Percentiles rank a stretch among this genome's conserved stretches.
These are phyloP conservation scores for Drosophila kepulauana DNA, from an alignment of 1,140 invertebrate species.

Conservation along the genomic window DNA sequence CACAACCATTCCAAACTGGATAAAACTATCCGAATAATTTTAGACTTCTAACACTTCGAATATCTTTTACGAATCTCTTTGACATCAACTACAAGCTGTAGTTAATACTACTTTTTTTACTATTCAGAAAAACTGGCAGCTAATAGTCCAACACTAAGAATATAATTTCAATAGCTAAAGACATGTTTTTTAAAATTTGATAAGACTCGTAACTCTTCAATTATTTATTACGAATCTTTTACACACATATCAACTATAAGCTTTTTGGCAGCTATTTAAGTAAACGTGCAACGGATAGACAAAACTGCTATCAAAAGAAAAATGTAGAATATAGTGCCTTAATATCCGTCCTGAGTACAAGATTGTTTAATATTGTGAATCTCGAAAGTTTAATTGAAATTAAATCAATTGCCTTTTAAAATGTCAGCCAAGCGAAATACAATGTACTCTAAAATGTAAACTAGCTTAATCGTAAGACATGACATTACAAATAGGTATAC, in stretches of 20 bases:
- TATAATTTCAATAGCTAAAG: too few relatives aligned
- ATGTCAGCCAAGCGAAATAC: conserved; percentile 18
- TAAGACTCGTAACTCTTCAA: too few relatives aligned
- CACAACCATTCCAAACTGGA: conserved; percentile 22
- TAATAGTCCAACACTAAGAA: neutral
- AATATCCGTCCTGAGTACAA: conserved; percentile 23
- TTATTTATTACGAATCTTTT: too few relatives aligned
- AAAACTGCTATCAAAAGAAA: neutral
- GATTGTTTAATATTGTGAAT: conserved; percentile 12
- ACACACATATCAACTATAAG: too few relatives aligned
- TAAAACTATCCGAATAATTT: conserved; percentile 4
- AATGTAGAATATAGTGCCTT: conserved; percentile 39
- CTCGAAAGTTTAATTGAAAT: neutral
- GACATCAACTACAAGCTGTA: conserved; percentile 14
- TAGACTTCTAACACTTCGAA: conserved; percentile 36
- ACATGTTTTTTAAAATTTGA: too few relatives aligned
- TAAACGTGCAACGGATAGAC: too few relatives aligned
- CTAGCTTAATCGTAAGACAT: conserved; percentile 43
- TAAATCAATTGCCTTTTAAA: conserved; percentile 10
- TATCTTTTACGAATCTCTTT: conserved; percentile 24
- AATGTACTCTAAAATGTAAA: conserved; percentile 26
- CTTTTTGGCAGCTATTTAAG: too few relatives aligned
- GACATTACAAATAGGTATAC: conserved; percentile 32
- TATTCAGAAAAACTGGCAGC: neutral
- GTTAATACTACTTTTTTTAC: conserved; percentile 10